Evolutionary conservation across 2,888 invertebrate genomes (phyloP), one percentile per base, ranked within the genome.

Genomic region (Lithophane semibrunnea): DNA sequence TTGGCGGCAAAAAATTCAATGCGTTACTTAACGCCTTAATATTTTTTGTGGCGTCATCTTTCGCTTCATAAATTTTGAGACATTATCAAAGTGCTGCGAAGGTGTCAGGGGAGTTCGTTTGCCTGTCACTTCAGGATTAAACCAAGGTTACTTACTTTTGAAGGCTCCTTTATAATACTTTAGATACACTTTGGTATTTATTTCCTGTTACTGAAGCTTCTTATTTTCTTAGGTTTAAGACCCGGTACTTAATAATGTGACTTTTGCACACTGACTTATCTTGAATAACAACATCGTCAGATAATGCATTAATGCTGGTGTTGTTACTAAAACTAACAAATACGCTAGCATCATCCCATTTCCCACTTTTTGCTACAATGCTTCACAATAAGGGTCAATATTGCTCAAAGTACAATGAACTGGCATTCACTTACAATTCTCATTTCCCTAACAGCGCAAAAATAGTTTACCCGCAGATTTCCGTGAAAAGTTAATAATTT

Each of bases 21-120:
- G 58, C 60, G 60, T 82, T 82, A 78, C 72, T 83, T 82, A 70
- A 21, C 65, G 72, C 37, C 37, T 42, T 75, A 47, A 77, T 66
- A 86, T 72, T 77, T 77, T 74, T 74, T 73, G 71, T 72, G 64
- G 54, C 29, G 83, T 86, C 86, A 85, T 86, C 83, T 82, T 83
- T 65, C 65, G 69, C 72, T 82, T 77, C 83, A 83, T 83, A 74
- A 66, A 77, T 67, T 83, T 82, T 82, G 52, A 72, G 72, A 77
- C 72, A 61, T 73, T 82, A 74, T 69, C 61, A 56, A 74, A 86
- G 68, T 82, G 47, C 65, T 71, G 42, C 8, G 54, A 58, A 82
- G 60, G 71, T 85, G 70, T 74, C 77, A 52, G 61, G 56, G 58
- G 54, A 75, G 64, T 82, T 68, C 65, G 37, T 64, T 58, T 73